phyloP scores from a whole-genome alignment of 1,140 invertebrate genomes.

The Pseudomyrmex cubaensis region DNA sequence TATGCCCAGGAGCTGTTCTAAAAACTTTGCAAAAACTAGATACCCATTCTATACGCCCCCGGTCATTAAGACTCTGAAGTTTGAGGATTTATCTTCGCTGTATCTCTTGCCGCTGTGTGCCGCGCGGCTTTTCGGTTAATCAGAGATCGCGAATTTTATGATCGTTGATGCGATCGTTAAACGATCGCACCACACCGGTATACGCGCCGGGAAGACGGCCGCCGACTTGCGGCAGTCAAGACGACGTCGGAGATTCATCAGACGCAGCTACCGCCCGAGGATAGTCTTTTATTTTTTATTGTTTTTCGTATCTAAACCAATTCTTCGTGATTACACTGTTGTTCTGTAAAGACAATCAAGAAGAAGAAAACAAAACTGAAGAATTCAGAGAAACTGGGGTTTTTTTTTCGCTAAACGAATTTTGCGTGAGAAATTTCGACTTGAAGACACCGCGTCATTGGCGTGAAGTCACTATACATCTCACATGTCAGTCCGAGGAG shows the following conservation, averaged over 20 bases:
- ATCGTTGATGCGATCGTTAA: slow-evolving; percentile 69
- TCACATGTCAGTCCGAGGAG: slow-evolving; percentile 32
- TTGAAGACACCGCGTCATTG: background rate
- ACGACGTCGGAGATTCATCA: slow-evolving; percentile 50
- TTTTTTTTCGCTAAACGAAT: background rate
- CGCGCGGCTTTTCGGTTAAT: slow-evolving; percentile 63
- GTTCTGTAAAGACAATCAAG: background rate
- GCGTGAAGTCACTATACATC: background rate
- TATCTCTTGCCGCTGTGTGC: slow-evolving; percentile 23
- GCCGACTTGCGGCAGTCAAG: slow-evolving; percentile 27
- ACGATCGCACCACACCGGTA: background rate
- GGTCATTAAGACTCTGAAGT: slow-evolving; percentile 63
- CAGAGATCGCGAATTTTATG: slow-evolving; percentile 73
- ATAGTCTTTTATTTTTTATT: slow-evolving; percentile 20
- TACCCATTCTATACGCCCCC: slow-evolving; percentile 69
- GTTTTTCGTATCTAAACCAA: background rate
- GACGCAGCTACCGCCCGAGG: background rate
- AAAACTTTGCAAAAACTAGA: slow-evolving; percentile 65
- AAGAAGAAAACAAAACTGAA: background rate
- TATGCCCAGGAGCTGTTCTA: background rate
- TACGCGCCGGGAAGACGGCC: slow-evolving; percentile 31
- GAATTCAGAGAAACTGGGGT: background rate
- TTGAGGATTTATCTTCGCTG: slow-evolving; percentile 59
- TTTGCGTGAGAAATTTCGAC: background rate
- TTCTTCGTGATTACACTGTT: slow-evolving; percentile 9